Evolutionary conservation across 64 coral and sea anemone genomes (phyloP).

Genomic region (Actinia equina): DNA sequence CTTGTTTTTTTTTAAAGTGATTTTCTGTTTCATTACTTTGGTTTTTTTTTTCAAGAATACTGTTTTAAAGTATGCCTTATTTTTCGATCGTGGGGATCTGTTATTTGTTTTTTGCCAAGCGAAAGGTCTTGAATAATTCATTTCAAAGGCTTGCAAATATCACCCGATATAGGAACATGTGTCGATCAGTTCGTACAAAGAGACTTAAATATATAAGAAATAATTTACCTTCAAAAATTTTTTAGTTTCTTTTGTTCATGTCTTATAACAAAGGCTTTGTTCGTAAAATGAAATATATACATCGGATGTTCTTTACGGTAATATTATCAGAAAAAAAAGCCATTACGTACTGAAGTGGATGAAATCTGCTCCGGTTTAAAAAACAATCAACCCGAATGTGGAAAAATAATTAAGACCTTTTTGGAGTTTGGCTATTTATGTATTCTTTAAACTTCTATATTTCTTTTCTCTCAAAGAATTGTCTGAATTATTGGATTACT

Average conservation of each 20-base stretch:
- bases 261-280: neutral
- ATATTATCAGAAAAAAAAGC: no score
- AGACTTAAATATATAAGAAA: neutral
- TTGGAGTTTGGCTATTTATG: no score
- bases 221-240: neutral
- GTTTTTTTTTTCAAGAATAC: neutral
- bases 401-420: no score
- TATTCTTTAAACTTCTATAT: no score
- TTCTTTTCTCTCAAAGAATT: no score
- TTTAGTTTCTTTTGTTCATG: neutral
- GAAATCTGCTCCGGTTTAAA: no score
- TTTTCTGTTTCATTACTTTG: neutral
- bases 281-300: neutral
- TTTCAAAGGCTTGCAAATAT: neutral
- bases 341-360: no score
- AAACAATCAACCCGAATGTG: no score
- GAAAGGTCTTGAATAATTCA: neutral
- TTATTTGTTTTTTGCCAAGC: conserved; percentile 19
- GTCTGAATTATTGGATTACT: no score
- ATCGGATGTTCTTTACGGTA: no score
- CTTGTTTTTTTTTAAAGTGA: neutral
- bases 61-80: neutral
- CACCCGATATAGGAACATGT: neutral
- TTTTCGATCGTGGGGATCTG: neutral
- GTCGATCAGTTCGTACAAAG: neutral